Conservation (phyloP, 2,113 vertebrate species). For the Dasyornis broadbenti region DNA sequence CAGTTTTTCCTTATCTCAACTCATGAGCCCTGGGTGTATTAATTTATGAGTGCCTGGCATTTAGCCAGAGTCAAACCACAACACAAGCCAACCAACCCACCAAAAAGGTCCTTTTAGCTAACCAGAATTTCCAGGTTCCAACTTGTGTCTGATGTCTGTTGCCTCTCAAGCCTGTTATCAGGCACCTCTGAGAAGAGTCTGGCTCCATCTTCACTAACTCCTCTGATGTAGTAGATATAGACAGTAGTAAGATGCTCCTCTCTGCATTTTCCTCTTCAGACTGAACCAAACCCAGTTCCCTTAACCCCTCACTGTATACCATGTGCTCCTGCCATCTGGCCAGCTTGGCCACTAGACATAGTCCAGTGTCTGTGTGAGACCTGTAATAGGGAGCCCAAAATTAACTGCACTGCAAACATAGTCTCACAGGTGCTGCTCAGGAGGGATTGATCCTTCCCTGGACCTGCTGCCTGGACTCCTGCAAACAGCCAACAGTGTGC, state of each 20-base stretch:
- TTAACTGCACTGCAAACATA: not conserved
- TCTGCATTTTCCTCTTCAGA: not conserved
- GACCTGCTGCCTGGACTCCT: not conserved
- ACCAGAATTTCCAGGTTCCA: not conserved
- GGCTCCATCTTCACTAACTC: not conserved
- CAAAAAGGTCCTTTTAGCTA: not conserved
- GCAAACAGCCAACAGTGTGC: not conserved
- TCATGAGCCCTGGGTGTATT: too few relatives aligned
- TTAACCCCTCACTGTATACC: rapidly evolving
- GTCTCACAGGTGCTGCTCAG: not conserved
- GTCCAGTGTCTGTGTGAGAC: not conserved
- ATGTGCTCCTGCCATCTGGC: not conserved
- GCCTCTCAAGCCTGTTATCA: not conserved
- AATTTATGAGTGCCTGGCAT: too few relatives aligned
- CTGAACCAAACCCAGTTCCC: not conserved
- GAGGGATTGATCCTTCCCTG: not conserved
- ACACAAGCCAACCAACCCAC: not conserved
- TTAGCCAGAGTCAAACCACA: too few relatives aligned
- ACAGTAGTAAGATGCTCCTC: not conserved
- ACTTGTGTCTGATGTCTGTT: not conserved
- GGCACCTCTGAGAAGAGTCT: not conserved
- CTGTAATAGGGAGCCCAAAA: not conserved
- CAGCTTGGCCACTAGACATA: not conserved
- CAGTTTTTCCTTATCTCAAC: too few relatives aligned
- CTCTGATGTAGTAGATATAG: not conserved